phyloP scores from a whole-genome alignment of 2,888 invertebrate genomes.

The Oligia strigilis region DNA sequence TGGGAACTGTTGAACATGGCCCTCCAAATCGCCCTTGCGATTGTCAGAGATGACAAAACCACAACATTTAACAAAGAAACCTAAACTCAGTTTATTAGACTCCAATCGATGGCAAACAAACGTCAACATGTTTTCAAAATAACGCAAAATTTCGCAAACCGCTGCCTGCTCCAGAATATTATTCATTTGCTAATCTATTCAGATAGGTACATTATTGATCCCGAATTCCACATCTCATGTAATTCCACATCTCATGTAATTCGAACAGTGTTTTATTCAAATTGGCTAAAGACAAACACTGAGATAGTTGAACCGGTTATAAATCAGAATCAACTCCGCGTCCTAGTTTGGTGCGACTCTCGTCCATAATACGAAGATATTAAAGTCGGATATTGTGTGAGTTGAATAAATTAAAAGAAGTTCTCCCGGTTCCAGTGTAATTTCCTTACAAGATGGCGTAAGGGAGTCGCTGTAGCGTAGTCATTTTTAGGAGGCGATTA shows the following conservation, averaged over 20 bases:
- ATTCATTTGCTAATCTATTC: constrained; percentile 67
- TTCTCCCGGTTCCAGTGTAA: constrained; percentile 76
- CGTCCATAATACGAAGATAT: constrained; percentile 60
- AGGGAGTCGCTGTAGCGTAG: constrained; percentile 59
- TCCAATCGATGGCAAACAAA: constrained; percentile 26
- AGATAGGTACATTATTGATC: constrained; percentile 63
- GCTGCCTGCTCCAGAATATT: constrained; percentile 46
- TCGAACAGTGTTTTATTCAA: constrained; percentile 76
- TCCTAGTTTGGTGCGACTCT: constrained; percentile 55
- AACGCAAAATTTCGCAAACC: constrained; percentile 26
- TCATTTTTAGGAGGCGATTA: constrained; percentile 35
- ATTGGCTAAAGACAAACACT: constrained; percentile 80
- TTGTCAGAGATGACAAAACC: neutral
- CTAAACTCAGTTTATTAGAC: neutral
- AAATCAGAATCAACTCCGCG: constrained; percentile 76
- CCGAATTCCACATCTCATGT: constrained; percentile 63
- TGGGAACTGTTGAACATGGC: neutral
- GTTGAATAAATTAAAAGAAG: constrained; percentile 77
- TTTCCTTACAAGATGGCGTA: constrained; percentile 72
- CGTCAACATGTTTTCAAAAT: constrained; percentile 35
- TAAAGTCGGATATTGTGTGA: constrained; percentile 74
- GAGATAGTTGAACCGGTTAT: constrained; percentile 80
- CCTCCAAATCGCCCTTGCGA: neutral
- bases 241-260: constrained; percentile 64
- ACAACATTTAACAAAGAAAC: neutral